Evolutionary conservation across 1,140 invertebrate species (phyloP).

Genomic region (Homalodisca vitripennis): DNA sequence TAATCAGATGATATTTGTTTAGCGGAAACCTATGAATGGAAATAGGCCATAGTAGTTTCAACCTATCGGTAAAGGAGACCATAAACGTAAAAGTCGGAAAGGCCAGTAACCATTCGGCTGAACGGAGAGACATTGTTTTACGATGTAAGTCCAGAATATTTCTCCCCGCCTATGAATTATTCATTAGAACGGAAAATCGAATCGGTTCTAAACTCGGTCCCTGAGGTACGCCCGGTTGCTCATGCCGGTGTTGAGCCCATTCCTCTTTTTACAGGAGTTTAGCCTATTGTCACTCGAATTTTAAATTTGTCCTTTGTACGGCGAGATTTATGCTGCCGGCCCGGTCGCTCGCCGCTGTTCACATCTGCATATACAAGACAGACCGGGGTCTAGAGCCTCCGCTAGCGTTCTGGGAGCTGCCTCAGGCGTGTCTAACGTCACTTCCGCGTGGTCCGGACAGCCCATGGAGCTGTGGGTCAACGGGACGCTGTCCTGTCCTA

Average conservation of each 20-base stretch:
- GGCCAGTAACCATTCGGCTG: not conserved
- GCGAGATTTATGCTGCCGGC: conserved; percentile 1
- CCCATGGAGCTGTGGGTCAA: too few relatives aligned
- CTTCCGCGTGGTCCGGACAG: too few relatives aligned
- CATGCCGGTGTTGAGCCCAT: not conserved
- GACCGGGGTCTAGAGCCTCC: too few relatives aligned
- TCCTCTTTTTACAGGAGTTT: conserved; percentile 1
- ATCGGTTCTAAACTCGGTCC: not conserved
- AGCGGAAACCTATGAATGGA: too few relatives aligned
- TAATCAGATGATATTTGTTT: too few relatives aligned
- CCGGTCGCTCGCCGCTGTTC: not conserved
- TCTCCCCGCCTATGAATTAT: not conserved
- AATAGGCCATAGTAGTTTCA: too few relatives aligned
- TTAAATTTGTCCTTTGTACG: conserved; percentile 23
- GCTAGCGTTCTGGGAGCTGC: too few relatives aligned
- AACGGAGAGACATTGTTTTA: not conserved
- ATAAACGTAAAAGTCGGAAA: not conserved
- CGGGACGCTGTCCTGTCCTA: too few relatives aligned
- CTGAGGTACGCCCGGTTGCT: not conserved
- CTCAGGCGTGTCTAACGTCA: too few relatives aligned
- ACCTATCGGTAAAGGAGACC: too few relatives aligned
- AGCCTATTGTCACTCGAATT: conserved; percentile 16
- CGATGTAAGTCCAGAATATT: not conserved
- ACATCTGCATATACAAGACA: conserved; percentile 19
- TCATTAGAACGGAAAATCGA: conserved; percentile 19